Conservation (phyloP, 2,113 vertebrate species). For the Percopsis transmontana region DNA sequence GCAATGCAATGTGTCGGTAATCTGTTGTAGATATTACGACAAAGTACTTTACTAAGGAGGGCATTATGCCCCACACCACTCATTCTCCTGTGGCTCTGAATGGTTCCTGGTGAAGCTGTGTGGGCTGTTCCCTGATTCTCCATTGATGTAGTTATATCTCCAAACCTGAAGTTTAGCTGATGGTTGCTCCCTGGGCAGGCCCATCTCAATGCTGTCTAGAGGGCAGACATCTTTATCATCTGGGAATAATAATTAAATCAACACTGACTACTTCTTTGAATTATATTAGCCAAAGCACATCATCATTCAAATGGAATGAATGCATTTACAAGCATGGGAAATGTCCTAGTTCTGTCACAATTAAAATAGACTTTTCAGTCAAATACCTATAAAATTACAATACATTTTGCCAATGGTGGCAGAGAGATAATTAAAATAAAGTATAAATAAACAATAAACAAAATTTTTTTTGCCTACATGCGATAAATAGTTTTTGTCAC, state of each 20-base stretch:
- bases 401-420: not conserved
- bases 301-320: not conserved
- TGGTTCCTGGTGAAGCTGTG: conserved; percentile 22
- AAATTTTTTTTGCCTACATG: too few species aligned
- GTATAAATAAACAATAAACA: not conserved
- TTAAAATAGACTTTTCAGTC: not conserved
- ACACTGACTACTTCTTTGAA: not conserved
- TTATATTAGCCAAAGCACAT: not conserved
- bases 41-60: not conserved
- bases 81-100: conserved; percentile 78
- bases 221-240: conserved; percentile 23
- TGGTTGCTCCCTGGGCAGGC: conserved; percentile 19
- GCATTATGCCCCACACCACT: conserved; percentile 67
- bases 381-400: not conserved
- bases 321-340: conserved; percentile 2
- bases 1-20: too few species aligned
- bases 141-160: conserved; percentile 3
- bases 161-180: conserved; percentile 34
- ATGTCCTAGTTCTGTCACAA: not conserved
- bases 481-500: too few species aligned
- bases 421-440: not conserved
- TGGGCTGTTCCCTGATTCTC: not conserved
- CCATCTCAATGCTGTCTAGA: conserved; percentile 18
- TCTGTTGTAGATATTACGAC: too few species aligned
- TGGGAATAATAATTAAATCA: conserved; percentile 35